Evolutionary conservation across 37 sponge, comb jelly and placozoan species (phyloP).

Genomic region (Spongilla lacustris): DNA sequence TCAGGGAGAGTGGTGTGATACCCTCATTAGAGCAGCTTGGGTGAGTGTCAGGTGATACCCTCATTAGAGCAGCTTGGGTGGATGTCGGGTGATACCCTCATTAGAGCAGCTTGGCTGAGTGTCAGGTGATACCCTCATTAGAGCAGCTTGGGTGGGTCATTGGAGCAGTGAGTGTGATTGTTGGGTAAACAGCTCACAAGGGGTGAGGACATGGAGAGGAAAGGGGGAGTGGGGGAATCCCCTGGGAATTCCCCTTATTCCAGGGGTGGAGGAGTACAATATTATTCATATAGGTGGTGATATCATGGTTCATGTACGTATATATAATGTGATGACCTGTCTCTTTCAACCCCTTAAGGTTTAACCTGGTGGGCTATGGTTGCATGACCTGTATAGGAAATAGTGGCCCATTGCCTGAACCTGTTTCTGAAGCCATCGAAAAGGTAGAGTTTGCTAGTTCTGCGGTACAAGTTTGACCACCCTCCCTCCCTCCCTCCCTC

Average conservation of each 20-base stretch:
- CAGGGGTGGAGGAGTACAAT: no score
- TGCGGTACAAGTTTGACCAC: constrained; percentile 8
- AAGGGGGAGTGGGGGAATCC: neutral
- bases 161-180: no score
- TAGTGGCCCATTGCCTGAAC: constrained; percentile 85
- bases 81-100: no score
- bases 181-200: no score
- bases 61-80: neutral
- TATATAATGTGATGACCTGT: no score
- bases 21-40: constrained; percentile 84
- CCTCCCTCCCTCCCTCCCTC: neutral
- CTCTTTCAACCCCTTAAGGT: constrained; percentile 56
- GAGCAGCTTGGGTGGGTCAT: neutral
- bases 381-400: constrained; percentile 96
- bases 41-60: constrained; percentile 25
- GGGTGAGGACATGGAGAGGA: neutral
- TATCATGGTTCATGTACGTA: no score
- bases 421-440: constrained; percentile 77
- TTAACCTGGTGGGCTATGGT: constrained; percentile 85
- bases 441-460: constrained; percentile 20
- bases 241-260: neutral
- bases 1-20: constrained; percentile 89
- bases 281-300: no score
- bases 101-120: neutral
- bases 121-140: neutral